These are phyloP conservation scores for Sesamia inferens DNA, from an alignment of 2,888 invertebrate genomes.

Conservation along the genomic window DNA sequence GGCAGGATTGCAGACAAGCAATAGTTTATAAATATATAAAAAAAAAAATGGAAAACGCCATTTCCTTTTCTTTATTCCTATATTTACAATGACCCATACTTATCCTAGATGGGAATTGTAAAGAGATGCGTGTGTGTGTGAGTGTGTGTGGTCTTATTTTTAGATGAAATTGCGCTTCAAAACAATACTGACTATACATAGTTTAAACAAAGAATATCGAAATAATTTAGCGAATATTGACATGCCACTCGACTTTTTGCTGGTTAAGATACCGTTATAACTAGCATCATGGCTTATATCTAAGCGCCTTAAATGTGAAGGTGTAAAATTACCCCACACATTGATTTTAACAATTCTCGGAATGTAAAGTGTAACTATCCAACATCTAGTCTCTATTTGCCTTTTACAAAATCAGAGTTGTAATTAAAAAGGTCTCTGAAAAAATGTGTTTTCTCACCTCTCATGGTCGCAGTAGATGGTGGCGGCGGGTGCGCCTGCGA, in stretches of 20 bases:
- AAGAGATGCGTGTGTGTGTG: too few relatives aligned
- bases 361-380: constrained; percentile 5
- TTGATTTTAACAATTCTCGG: constrained; percentile 19
- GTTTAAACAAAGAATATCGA: neutral
- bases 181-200: neutral
- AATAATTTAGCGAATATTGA: neutral
- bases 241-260: neutral
- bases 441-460: constrained; percentile 68
- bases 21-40: too few relatives aligned
- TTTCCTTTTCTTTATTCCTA: neutral
- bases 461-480: constrained; percentile 82
- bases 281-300: neutral
- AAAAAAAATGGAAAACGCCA: too few relatives aligned
- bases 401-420: constrained; percentile 7
- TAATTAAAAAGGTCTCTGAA: neutral
- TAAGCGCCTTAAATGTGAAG: neutral
- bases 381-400: neutral
- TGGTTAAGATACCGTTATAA: neutral
- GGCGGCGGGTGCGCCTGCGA: constrained; percentile 81
- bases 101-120: neutral
- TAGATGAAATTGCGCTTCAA: neutral
- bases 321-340: neutral
- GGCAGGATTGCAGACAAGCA: too few relatives aligned
- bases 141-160: too few relatives aligned
- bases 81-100: neutral